phyloP scores from a whole-genome alignment of 2,797 vertebrate genomes.

The Falco columbarius region DNA sequence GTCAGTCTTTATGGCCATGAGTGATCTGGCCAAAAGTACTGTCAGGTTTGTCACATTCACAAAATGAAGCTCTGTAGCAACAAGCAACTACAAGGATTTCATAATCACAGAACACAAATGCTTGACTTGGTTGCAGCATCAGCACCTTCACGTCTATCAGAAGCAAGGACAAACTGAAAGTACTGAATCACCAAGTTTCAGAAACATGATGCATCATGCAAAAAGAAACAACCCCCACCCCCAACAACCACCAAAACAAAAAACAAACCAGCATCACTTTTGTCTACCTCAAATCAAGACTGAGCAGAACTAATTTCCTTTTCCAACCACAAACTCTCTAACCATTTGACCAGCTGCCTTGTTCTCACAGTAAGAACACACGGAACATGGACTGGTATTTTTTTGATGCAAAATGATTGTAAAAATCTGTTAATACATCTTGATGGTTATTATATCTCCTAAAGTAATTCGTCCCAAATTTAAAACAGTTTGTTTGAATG shows the following conservation, averaged over 20 bases:
- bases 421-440: background rate
- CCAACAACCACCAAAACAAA: too few relatives aligned
- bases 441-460: background rate
- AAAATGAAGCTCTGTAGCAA: background rate
- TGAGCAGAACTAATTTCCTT: background rate
- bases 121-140: background rate
- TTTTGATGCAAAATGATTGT: background rate
- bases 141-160: background rate
- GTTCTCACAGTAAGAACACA: background rate
- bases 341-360: background rate
- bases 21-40: background rate
- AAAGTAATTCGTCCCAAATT: background rate
- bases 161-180: background rate
- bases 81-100: background rate
- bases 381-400: background rate
- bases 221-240: background rate
- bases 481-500: background rate
- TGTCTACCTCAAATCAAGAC: background rate
- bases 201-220: background rate
- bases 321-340: slow-evolving; percentile 1
- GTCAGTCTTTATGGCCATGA: background rate
- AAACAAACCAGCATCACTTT: background rate
- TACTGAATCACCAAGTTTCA: background rate
- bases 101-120: background rate
- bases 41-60: background rate